Conservation (phyloP, 2,113 vertebrate genomes). For the Phalacrocorax carbo region DNA sequence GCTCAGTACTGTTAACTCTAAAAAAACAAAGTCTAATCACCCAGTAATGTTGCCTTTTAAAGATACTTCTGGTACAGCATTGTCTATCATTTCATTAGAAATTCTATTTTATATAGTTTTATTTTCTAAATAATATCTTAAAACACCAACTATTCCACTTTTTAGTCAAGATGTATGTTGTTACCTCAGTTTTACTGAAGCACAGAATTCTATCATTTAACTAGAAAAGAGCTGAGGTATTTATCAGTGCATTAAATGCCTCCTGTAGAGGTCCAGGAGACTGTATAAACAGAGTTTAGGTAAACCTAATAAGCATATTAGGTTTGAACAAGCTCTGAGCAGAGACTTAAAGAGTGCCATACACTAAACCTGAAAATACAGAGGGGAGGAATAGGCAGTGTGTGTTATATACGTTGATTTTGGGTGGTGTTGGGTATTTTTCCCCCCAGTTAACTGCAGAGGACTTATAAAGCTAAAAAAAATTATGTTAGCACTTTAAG, state of each 20-base stretch:
- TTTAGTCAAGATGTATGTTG: not conserved
- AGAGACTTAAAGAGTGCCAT: not conserved
- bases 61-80: not conserved
- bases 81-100: not conserved
- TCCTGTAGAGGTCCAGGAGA: not conserved
- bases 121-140: not conserved
- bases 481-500: not conserved
- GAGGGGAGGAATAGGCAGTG: not conserved
- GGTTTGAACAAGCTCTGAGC: not conserved
- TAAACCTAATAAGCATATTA: not conserved
- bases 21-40: not conserved
- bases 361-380: not conserved
- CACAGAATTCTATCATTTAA: not conserved
- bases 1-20: not conserved
- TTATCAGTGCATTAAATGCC: not conserved
- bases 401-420: not conserved
- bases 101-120: not conserved
- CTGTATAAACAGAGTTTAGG: not conserved
- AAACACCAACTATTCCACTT: not conserved
- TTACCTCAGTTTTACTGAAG: not conserved
- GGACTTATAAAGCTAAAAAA: not conserved
- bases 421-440: too few relatives aligned
- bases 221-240: not conserved
- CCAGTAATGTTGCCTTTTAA: not conserved
- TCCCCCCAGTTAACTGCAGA: not conserved